Conservation (phyloP, 2,113 vertebrate genomes). For the Cryptomyrus ogoouensis region DNA sequence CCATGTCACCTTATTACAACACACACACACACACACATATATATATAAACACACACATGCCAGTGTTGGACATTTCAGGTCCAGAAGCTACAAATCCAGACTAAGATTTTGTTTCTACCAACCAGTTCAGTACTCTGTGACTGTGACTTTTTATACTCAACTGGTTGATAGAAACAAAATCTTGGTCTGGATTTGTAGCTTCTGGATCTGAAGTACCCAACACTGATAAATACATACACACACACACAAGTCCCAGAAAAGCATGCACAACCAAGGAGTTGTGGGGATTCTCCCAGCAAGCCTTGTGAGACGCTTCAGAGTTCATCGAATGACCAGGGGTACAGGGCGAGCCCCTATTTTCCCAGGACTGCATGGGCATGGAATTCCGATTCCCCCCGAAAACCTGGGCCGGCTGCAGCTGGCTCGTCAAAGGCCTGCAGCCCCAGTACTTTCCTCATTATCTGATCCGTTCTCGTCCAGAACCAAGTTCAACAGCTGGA, state of each 20-base stretch:
- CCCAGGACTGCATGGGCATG: constrained; percentile 32
- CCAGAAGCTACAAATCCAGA: no score
- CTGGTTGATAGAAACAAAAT: neutral
- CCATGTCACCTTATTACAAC: neutral
- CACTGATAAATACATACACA: neutral
- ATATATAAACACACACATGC: neutral
- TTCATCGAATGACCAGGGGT: constrained; percentile 32
- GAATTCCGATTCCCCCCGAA: neutral
- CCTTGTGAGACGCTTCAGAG: constrained; percentile 17
- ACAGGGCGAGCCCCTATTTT: constrained; percentile 31
- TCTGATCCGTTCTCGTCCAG: constrained; percentile 1
- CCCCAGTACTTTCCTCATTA: neutral
- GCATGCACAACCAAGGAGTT: constrained; percentile 27
- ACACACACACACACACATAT: neutral
- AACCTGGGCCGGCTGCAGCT: neutral
- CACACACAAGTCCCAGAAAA: constrained; percentile 27
- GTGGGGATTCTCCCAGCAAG: constrained; percentile 34
- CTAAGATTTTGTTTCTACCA: no score
- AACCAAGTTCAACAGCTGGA: constrained; percentile 22
- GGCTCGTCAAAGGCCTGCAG: neutral
- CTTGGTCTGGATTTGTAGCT: neutral
- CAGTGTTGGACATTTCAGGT: no score
- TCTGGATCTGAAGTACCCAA: no score
- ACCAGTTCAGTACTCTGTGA: no score
- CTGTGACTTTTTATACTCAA: neutral